phyloP scores from a whole-genome alignment of 1,140 invertebrate genomes.

The Grapholita molesta region DNA sequence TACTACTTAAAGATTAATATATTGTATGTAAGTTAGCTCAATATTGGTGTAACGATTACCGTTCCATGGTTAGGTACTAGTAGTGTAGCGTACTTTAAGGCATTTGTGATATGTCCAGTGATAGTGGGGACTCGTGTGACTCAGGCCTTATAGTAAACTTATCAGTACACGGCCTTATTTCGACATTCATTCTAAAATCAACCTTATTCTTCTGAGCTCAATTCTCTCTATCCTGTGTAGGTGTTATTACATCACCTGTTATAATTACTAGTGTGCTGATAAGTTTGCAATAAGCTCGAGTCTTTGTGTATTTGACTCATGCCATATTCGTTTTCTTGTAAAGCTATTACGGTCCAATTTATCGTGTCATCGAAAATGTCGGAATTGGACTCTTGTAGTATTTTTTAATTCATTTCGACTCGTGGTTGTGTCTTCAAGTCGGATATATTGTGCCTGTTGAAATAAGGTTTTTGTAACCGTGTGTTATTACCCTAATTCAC shows the following conservation, averaged over 20 bases:
- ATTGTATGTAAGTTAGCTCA: conserved; percentile 76
- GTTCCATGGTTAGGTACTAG: conserved; percentile 74
- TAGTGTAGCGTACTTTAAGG: conserved; percentile 69
- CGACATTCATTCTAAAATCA: neutral
- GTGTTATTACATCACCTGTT: neutral
- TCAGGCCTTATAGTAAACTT: neutral
- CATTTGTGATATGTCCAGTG: conserved; percentile 76
- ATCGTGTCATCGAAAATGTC: neutral
- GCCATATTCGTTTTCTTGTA: conserved; percentile 29
- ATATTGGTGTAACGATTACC: conserved; percentile 73
- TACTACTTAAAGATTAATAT: conserved; percentile 75
- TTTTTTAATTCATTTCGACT: neutral
- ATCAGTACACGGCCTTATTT: neutral
- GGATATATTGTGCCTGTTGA: conserved; percentile 20
- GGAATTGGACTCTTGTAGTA: neutral
- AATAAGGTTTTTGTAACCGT: conserved; percentile 8
- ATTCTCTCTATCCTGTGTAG: neutral
- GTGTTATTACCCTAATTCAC: neutral
- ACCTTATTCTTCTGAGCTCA: neutral
- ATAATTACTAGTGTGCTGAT: neutral
- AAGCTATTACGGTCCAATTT: neutral
- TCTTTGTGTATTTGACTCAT: conserved; percentile 37
- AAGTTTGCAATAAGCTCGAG: neutral
- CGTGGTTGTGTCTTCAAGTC: conserved; percentile 23
- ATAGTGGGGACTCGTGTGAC: conserved; percentile 21